Percentiles rank a stretch among this genome's conserved stretches.
Evolutionary conservation across 1,140 invertebrate species (phyloP).

Genomic region (Pteromalus puparum): DNA sequence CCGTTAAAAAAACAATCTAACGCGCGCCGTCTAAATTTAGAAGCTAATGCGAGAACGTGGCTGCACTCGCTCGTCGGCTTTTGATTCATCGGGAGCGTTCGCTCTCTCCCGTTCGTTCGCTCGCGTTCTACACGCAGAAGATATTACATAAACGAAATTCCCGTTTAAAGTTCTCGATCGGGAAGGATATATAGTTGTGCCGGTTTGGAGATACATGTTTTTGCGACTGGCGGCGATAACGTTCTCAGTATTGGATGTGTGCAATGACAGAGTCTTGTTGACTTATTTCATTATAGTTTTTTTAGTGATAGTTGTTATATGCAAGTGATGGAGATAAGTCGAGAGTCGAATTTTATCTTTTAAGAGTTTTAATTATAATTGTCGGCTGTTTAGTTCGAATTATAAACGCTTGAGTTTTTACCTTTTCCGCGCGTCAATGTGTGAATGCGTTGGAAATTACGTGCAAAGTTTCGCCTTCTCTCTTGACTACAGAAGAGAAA

Average conservation of each 20-base stretch:
- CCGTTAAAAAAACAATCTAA: slow-evolving; percentile 35
- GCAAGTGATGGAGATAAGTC: neutral
- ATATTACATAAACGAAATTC: slow-evolving; percentile 46
- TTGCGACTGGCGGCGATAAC: neutral
- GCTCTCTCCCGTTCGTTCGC: neutral
- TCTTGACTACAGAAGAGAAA: neutral
- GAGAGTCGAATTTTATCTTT: neutral
- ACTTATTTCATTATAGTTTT: neutral
- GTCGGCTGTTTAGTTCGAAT: neutral
- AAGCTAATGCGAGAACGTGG: slow-evolving; percentile 25
- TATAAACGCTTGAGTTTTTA: neutral
- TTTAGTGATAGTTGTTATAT: neutral
- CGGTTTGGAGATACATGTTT: slow-evolving; percentile 25
- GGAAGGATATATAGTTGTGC: neutral
- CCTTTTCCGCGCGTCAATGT: no score
- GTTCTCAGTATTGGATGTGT: neutral
- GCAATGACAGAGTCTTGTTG: neutral
- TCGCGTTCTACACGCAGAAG: neutral
- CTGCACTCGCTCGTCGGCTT: slow-evolving; percentile 14
- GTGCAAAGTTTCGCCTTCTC: neutral
- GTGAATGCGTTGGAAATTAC: neutral
- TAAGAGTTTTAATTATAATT: neutral
- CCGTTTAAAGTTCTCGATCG: slow-evolving; percentile 34
- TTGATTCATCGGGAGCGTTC: slow-evolving; percentile 38
- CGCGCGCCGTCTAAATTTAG: slow-evolving; percentile 41